A percentile compares a stretch with the other conserved stretches of the same genome.
These are phyloP conservation scores for Oncorhynchus kisutch DNA, from an alignment of 2,113 vertebrate genomes.

Conservation along the genomic window DNA sequence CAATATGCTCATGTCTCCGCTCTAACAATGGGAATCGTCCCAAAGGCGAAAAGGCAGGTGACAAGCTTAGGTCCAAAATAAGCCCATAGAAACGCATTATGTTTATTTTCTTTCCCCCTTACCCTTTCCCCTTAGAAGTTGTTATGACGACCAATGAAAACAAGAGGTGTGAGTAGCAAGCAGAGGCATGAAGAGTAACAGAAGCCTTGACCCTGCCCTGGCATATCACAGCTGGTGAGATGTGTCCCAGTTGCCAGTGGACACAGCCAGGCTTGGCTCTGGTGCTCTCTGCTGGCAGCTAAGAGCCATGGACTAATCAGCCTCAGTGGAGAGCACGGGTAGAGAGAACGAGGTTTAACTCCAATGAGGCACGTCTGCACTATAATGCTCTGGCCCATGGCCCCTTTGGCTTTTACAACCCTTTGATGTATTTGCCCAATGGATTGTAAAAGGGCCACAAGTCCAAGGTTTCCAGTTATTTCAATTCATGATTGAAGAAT, in stretches of 20 bases:
- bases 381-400: too few species aligned
- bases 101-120: background rate
- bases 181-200: background rate
- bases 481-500: too few species aligned
- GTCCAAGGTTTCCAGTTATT: too few species aligned
- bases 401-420: too few species aligned
- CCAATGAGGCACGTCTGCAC: conserved; percentile 20
- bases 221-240: background rate
- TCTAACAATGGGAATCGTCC: too few species aligned
- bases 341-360: background rate
- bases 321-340: conserved; percentile 17
- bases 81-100: too few species aligned
- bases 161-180: background rate
- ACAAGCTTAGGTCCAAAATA: too few species aligned
- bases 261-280: background rate
- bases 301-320: background rate
- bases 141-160: conserved; percentile 51
- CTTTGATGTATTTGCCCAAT: too few species aligned
- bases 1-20: too few species aligned
- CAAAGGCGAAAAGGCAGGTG: too few species aligned
- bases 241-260: conserved; percentile 24
- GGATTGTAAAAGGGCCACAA: too few species aligned
- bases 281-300: conserved; percentile 47
- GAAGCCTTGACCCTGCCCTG: background rate
- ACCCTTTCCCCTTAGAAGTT: background rate